Evolutionary conservation across 2,797 vertebrate species (phyloP).

Genomic region (Picus viridis): DNA sequence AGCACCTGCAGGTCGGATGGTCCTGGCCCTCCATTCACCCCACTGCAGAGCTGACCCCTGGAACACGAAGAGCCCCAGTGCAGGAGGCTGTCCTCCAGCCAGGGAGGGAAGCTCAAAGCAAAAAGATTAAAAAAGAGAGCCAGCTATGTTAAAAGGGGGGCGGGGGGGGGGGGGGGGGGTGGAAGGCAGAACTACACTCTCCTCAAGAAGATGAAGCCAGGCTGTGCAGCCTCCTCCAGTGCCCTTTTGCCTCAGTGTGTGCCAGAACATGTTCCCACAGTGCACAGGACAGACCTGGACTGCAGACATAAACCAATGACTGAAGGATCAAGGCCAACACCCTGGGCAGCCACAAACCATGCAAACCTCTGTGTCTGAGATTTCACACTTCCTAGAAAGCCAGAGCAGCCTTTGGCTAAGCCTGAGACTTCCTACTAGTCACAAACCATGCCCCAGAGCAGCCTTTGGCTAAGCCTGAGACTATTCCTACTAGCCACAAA

Average conservation of each 20-base stretch:
- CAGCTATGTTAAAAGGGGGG: not conserved
- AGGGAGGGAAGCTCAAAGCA: not conserved
- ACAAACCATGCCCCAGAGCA: not conserved
- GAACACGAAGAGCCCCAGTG: accelerated
- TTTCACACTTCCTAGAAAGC: not conserved
- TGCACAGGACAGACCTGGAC: not conserved
- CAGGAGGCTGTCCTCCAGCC: not conserved
- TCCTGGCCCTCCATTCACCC: not conserved
- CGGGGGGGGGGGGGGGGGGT: too few relatives aligned
- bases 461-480: not conserved
- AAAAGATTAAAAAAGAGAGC: not conserved
- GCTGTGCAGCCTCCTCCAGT: not conserved
- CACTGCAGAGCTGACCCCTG: not conserved
- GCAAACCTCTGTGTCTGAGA: not conserved
- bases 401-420: not conserved
- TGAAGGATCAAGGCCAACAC: not conserved
- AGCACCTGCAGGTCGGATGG: not conserved
- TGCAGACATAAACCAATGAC: not conserved
- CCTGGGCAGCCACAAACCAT: not conserved
- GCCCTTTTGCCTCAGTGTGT: not conserved
- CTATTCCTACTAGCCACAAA: not conserved
- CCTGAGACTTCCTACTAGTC: not conserved
- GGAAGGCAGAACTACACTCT: not conserved
- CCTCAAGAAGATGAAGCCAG: not conserved
- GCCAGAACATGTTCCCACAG: not conserved